These are phyloP conservation scores for Panthera tigris DNA, from an alignment of 2,113 vertebrate species.

Conservation along the genomic window DNA sequence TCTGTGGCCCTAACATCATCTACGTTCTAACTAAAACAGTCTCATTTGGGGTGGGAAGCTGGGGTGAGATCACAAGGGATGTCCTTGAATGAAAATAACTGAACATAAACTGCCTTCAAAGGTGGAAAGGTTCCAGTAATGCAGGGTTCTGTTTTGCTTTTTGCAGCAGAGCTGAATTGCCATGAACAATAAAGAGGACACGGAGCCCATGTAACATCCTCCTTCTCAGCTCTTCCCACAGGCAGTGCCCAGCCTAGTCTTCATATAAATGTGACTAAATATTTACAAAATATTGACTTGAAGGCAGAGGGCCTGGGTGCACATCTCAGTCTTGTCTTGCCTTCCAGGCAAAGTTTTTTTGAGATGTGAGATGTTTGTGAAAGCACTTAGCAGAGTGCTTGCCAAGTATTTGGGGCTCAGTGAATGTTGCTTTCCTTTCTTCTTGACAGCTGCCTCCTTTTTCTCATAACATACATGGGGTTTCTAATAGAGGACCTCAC, in stretches of 20 bases:
- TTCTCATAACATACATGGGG: neutral
- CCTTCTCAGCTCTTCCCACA: neutral
- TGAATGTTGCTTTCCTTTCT: neutral
- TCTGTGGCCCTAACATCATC: neutral
- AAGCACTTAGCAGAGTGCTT: neutral
- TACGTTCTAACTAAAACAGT: neutral
- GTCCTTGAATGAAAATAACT: neutral
- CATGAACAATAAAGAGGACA: neutral
- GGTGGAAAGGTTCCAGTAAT: neutral
- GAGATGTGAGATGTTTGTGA: slow-evolving; percentile 8
- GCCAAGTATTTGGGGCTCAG: neutral
- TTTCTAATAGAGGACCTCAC: neutral
- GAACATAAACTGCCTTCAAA: neutral
- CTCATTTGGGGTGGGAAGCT: neutral
- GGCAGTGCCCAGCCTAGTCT: neutral
- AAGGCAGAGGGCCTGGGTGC: neutral
- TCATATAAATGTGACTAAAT: neutral
- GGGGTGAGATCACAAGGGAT: neutral
- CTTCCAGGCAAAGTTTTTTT: neutral
- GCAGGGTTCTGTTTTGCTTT: neutral
- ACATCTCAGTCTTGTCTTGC: neutral
- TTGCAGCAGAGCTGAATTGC: neutral
- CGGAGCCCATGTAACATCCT: neutral
- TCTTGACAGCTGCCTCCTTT: slow-evolving; percentile 41
- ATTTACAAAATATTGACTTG: neutral